Percentiles rank a stretch among this genome's conserved stretches.
Conservation (phyloP, 1,140 invertebrate genomes). For the Cyclina sinensis region DNA sequence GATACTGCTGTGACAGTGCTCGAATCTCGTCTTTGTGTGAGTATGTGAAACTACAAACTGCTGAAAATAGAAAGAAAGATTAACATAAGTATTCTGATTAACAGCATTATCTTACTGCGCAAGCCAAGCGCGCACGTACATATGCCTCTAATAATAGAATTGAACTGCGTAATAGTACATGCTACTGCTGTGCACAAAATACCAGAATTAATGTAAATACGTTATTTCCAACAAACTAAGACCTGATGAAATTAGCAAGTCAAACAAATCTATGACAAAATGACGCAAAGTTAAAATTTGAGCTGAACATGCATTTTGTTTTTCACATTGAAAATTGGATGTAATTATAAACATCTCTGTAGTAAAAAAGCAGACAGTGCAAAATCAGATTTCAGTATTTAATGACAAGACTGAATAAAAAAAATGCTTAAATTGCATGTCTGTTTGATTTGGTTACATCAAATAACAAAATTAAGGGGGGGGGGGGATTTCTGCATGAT, state of each 20-base stretch:
- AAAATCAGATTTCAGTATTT: conserved; percentile 8
- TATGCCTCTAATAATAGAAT: too few relatives aligned
- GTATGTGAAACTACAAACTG: conserved; percentile 81
- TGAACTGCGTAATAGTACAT: too few relatives aligned
- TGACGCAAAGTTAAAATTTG: too few relatives aligned
- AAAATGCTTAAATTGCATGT: not conserved
- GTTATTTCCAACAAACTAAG: too few relatives aligned
- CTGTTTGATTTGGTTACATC: not conserved
- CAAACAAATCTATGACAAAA: too few relatives aligned
- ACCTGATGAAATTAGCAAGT: too few relatives aligned
- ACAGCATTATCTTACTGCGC: not conserved
- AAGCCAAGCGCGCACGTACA: not conserved
- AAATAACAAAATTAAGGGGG: not conserved
- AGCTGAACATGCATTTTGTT: too few relatives aligned
- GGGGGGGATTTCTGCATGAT: not conserved
- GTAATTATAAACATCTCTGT: too few relatives aligned
- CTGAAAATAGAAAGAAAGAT: conserved; percentile 70
- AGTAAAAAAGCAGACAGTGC: not conserved
- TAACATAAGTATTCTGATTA: not conserved
- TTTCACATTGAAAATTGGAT: too few relatives aligned
- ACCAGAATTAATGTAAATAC: too few relatives aligned
- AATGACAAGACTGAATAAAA: not conserved
- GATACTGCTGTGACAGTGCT: conserved; percentile 74
- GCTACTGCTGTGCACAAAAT: too few relatives aligned
- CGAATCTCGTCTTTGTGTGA: conserved; percentile 75